Conservation (phyloP, 2,113 vertebrate species). For the Strix aluco region DNA sequence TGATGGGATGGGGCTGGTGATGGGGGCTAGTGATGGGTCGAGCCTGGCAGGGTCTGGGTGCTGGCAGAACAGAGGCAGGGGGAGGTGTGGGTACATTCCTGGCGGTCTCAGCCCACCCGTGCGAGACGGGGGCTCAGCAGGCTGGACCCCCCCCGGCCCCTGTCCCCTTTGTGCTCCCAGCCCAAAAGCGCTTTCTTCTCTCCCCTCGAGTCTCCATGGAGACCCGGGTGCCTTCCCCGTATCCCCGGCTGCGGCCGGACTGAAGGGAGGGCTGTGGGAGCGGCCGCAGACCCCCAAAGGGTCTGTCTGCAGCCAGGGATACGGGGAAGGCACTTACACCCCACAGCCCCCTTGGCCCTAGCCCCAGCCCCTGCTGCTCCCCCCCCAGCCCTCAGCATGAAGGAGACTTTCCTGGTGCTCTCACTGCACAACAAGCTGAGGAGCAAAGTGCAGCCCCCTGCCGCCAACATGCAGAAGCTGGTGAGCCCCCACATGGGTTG, state of each 20-base stretch:
- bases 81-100: neutral
- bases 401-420: slow-evolving; percentile 57
- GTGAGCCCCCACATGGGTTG: neutral
- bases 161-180: slow-evolving; percentile 14
- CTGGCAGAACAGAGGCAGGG: neutral
- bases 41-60: neutral
- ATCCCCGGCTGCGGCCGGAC: neutral
- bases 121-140: neutral
- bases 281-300: neutral
- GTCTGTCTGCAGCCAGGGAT: neutral
- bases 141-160: neutral
- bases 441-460: slow-evolving; percentile 31
- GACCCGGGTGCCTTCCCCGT: neutral
- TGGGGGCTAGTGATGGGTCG: neutral
- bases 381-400: slow-evolving; percentile 4
- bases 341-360: neutral
- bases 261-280: neutral
- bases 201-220: slow-evolving; percentile 30
- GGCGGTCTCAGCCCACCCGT: neutral
- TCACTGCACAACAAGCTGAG: slow-evolving; percentile 42
- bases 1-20: neutral
- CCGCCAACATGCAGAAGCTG: slow-evolving; percentile 61
- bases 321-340: neutral
- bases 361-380: neutral
- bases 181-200: slow-evolving; percentile 25